Base-by-base conservation (phyloP, 2,113 vertebrate species). In the Lethenteron reissneri region DNA sequence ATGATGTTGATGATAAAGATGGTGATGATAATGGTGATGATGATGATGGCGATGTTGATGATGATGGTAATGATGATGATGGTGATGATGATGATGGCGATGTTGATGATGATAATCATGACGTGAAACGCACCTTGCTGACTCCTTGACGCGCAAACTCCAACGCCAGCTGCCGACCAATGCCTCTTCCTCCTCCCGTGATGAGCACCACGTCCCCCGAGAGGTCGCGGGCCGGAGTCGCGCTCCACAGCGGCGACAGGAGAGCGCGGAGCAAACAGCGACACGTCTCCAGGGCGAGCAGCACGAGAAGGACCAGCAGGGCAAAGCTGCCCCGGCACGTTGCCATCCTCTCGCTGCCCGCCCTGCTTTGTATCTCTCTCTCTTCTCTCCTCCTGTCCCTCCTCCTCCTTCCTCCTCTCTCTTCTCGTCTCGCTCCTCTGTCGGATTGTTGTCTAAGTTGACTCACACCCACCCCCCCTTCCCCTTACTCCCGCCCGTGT, bases 181-280 rank as follows among this genome's bases (percentile, higher is more conserved):
- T 97, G 79, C 94, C 94, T 72, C 92, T 80, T 77, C 94, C 94
- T 70, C 94, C 92, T 11, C 94, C 94, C 71, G 94, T 97, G 80
- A 97, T 81, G 77, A 97, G 82, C 58, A 96, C 90, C 75, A 78
- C 84, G 76, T 96, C 92, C 78, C 78, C 79, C 75, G 77, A 76
- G 81, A 96, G 80, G 78, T 87, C 88, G 74, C 85, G 41, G 25
- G 4, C 87, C 71, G 81, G 83, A 70, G 78, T 81, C 80, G 80
- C 78, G 13, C 90, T 88, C 76, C 89, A 71, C 78, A 90, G 70
- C 76, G 79, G 70, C 13, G 78, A 77, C 74, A 84, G 76, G 41
- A 81, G 80, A 0, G 88, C 88, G 70, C 81, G 85, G 19, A 82
- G 75, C 76, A 86, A 76, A 74, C 81, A 78, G 58, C 79, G 85